Percentiles rank a stretch among this genome's conserved stretches.
phyloP scores from a whole-genome alignment of 2,888 invertebrate species.

The Apomyelois bistriatella region DNA sequence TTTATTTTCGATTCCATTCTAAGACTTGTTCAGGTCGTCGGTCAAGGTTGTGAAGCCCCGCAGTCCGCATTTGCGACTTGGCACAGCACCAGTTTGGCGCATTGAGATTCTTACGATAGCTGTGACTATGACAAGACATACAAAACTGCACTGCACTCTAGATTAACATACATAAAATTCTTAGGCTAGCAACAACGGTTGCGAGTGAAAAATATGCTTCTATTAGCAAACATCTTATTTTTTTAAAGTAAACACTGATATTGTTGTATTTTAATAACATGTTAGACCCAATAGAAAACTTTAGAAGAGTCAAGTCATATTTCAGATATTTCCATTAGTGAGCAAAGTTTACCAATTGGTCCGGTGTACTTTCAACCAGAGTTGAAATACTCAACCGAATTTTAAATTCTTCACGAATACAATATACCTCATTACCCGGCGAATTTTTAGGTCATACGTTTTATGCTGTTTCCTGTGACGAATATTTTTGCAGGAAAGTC shows the following conservation, averaged over 20 bases:
- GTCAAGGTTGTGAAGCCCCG: slow-evolving; percentile 73
- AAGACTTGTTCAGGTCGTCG: slow-evolving; percentile 32
- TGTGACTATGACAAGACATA: slow-evolving; percentile 11
- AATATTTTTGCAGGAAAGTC: slow-evolving; percentile 27
- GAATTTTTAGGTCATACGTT: slow-evolving; percentile 5
- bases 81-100: slow-evolving; percentile 51
- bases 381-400: not conserved
- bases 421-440: slow-evolving; percentile 1
- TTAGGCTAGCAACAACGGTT: not conserved
- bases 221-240: too few species aligned
- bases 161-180: not conserved
- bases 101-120: slow-evolving; percentile 23
- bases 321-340: too few species aligned
- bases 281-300: too few species aligned
- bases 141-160: not conserved
- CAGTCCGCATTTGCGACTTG: slow-evolving; percentile 59
- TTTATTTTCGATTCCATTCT: too few species aligned
- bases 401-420: not conserved
- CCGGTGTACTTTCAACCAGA: too few species aligned
- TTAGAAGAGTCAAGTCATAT: too few species aligned
- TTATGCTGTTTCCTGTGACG: slow-evolving; percentile 23
- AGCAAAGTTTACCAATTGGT: too few species aligned
- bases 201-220: not conserved
- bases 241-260: too few species aligned
- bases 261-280: too few species aligned